These are phyloP conservation scores for Seriola quinqueradiata DNA, from an alignment of 2,113 vertebrate genomes.

Conservation along the genomic window DNA sequence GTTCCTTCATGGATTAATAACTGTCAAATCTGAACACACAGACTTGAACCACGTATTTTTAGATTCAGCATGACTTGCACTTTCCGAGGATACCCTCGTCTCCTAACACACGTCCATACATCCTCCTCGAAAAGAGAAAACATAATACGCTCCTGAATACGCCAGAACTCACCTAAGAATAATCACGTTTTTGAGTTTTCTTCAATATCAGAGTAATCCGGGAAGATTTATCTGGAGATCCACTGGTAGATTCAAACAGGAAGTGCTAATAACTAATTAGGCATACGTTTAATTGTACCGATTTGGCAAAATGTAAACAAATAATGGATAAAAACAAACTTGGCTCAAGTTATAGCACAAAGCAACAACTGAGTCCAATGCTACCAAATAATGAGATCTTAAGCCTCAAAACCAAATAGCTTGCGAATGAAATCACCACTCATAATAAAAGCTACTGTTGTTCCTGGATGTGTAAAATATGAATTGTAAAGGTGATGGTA, in stretches of 20 bases:
- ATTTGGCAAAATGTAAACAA: background rate
- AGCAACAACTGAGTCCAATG: background rate
- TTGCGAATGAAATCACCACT: background rate
- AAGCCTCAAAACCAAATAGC: too few relatives aligned
- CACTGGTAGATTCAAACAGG: background rate
- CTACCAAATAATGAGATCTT: too few relatives aligned
- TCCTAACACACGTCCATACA: background rate
- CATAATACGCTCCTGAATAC: background rate
- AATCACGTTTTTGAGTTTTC: background rate
- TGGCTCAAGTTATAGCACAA: background rate
- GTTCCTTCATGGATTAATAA: too few relatives aligned
- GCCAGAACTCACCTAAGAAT: background rate
- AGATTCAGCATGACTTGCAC: background rate
- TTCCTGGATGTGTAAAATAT: background rate
- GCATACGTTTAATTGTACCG: background rate
- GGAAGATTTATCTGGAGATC: background rate
- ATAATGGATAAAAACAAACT: background rate
- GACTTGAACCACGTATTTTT: background rate
- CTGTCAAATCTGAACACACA: background rate
- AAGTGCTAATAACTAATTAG: background rate
- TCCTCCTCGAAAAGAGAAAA: background rate
- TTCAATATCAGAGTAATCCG: background rate
- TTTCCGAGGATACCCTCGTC: background rate
- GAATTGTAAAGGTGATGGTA: background rate
- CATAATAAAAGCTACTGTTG: background rate